Percentiles rank a stretch among this genome's conserved stretches.
Evolutionary conservation across 2,797 vertebrate genomes (phyloP).

Genomic region (Poeciliopsis paucimaculata): DNA sequence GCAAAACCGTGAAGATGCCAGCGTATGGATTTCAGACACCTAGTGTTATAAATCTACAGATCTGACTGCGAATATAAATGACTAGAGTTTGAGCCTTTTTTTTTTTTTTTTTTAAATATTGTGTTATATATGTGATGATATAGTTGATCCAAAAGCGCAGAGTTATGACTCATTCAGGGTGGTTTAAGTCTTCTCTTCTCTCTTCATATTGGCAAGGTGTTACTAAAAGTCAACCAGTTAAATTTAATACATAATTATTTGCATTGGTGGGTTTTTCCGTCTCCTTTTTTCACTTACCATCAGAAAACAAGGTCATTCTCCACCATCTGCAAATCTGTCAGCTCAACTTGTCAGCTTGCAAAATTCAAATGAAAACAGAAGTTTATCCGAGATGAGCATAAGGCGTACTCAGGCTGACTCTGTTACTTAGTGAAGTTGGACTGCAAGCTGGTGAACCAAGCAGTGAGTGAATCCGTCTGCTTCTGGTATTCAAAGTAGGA

Average conservation of each 20-base stretch:
- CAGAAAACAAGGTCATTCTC: background rate
- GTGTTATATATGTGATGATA: background rate
- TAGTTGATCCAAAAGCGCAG: background rate
- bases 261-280: background rate
- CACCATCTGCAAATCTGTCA: background rate
- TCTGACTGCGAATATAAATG: background rate
- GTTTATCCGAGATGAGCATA: background rate
- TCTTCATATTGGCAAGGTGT: background rate
- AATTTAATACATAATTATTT: background rate
- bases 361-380: background rate
- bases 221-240: background rate
- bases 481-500: background rate
- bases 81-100: background rate
- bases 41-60: conserved; percentile 2
- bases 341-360: background rate
- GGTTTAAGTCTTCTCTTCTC: background rate
- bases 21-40: conserved; percentile 25
- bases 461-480: background rate
- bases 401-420: background rate
- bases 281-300: background rate
- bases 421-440: background rate
- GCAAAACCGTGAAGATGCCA: conserved; percentile 32
- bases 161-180: background rate
- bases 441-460: background rate
- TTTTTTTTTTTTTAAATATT: background rate